Evolutionary conservation across 2,888 invertebrate species (phyloP).

Genomic region (Ypsolopha sequella): DNA sequence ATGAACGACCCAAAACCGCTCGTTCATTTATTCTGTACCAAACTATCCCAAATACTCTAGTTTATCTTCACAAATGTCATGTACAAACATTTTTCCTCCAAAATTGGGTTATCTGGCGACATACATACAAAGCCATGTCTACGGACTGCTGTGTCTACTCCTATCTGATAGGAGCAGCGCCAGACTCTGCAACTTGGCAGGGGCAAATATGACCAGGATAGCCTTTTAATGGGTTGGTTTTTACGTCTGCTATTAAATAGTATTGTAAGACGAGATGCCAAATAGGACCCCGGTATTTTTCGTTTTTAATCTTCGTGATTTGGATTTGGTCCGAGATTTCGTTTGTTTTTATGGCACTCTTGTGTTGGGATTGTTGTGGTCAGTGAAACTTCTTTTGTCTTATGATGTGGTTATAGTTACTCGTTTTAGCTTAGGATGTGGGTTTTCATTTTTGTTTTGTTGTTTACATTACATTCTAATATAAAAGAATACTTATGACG

Average conservation of each 20-base stretch:
- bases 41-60: not conserved
- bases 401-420: no score
- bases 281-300: conserved; percentile 13
- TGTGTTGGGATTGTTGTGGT: no score
- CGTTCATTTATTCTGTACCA: no score
- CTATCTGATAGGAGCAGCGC: conserved; percentile 54
- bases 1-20: no score
- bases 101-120: conserved; percentile 44
- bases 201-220: conserved; percentile 8
- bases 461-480: no score
- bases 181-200: conserved; percentile 44
- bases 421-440: no score
- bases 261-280: conserved; percentile 14
- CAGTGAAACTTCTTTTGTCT: no score
- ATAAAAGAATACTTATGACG: no score
- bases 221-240: conserved; percentile 14
- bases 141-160: not conserved
- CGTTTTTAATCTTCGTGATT: conserved; percentile 5
- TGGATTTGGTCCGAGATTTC: conserved; percentile 7
- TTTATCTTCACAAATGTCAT: conserved; percentile 33
- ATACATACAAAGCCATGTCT: conserved; percentile 2
- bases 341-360: not conserved
- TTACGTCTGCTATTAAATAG: conserved; percentile 14
- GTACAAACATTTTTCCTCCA: conserved; percentile 33
- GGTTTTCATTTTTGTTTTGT: no score